Evolutionary conservation across 2,888 invertebrate species (phyloP), one percentile per base, ranked within the genome.

Genomic region (Epinotia demarniana): DNA sequence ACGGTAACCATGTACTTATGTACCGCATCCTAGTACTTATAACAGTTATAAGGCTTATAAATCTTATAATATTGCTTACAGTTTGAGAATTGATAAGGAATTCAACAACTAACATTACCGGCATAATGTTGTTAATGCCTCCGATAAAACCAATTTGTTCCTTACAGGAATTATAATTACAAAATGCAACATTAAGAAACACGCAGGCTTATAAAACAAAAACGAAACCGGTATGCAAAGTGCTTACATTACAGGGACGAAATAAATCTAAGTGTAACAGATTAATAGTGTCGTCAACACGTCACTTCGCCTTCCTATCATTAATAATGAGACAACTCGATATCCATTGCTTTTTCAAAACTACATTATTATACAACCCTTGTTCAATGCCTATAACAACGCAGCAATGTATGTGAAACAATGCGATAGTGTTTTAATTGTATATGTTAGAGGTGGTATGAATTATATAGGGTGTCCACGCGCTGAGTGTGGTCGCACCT

Each of bases 281-380:
- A 83, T 84, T 83, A 84, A 83, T 83, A 81, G 81, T 76, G 73
- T 78, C 80, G 79, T 78, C 81, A 77, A 75, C 79, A 73, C 78
- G 79, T 79, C 81, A 80, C 79, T 77, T 79, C 76, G 79, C 75
- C 76, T 46, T 74, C 71, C 74, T 39, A 62, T 62, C 43, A 55
- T 68, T 8, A 12, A 72, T 49, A n/a, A 43, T 33, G 9, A 33
- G 33, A 61, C n/a, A 3, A 61, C 33, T 23, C 11, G 12, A 18
- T 39, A 18, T 60, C 64, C 72, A 73, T 58, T 60, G 66, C 33
- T 18, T 6, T 18, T 60, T 49, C 12, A 23, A 3, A n/a, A 23
- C 4, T 11, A 23, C 5, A 43, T n/a, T 0, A 1, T 0, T 43
- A 5, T 8, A 6, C 23, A 19, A 8, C 13, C 9, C 27, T 43